A percentile compares a stretch with the other conserved stretches of the same genome.
phyloP scores from a whole-genome alignment of 2,888 invertebrate species.

The Euzophera pinguis region DNA sequence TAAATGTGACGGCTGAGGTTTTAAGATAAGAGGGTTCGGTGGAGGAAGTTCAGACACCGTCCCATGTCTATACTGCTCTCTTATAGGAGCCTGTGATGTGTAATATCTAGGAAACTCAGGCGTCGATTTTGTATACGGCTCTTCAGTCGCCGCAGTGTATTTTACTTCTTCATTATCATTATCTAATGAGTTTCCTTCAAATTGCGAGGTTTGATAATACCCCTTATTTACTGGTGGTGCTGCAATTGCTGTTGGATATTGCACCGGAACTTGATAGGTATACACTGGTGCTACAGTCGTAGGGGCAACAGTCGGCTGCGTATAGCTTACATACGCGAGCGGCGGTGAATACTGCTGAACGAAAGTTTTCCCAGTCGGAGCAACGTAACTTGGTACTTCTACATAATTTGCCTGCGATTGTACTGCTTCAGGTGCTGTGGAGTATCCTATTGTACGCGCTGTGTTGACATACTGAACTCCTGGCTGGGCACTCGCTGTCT shows the following conservation, averaged over 20 bases:
- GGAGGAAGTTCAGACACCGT: slow-evolving; percentile 52
- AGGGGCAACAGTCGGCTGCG: slow-evolving; percentile 42
- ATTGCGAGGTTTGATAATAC: slow-evolving; percentile 47
- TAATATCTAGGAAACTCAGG: slow-evolving; percentile 55
- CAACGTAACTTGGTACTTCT: slow-evolving; percentile 50
- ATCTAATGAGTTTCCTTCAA: slow-evolving; percentile 49
- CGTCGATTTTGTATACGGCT: slow-evolving; percentile 37
- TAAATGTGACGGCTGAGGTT: slow-evolving; percentile 51
- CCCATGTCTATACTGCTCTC: slow-evolving; percentile 48
- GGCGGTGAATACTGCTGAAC: slow-evolving; percentile 46
- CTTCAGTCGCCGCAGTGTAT: slow-evolving; percentile 46
- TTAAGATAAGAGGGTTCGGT: slow-evolving; percentile 56
- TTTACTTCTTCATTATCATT: slow-evolving; percentile 48
- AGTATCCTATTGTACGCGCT: slow-evolving; percentile 36
- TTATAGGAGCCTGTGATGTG: slow-evolving; percentile 47
- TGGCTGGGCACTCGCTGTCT: slow-evolving; percentile 29
- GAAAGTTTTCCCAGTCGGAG: slow-evolving; percentile 49
- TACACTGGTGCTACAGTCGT: slow-evolving; percentile 43
- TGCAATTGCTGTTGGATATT: slow-evolving; percentile 46
- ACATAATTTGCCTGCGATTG: slow-evolving; percentile 54
- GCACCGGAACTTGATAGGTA: slow-evolving; percentile 55
- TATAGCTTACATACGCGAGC: slow-evolving; percentile 50
- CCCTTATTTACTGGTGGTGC: slow-evolving; percentile 45
- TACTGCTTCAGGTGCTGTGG: slow-evolving; percentile 41
- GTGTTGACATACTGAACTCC: slow-evolving; percentile 43